Base-by-base conservation (phyloP, 2,888 invertebrate genomes). In the Lacanobia wlatinum region DNA sequence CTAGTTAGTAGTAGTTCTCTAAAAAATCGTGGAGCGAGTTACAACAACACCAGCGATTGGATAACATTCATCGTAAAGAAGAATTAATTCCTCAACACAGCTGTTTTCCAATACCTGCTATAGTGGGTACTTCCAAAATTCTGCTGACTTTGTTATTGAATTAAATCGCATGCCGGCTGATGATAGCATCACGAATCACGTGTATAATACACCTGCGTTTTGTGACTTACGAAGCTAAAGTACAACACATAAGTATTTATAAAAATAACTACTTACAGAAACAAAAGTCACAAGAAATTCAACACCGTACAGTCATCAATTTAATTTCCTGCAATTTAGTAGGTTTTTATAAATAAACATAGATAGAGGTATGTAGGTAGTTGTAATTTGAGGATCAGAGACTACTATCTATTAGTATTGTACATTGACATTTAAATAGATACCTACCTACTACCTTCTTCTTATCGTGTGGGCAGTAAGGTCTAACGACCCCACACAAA, bases 141-240 rank as follows among this genome's bases (percentile, higher is more conserved):
- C n/a, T n/a, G 58, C n/a, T 58, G 38, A n/a, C n/a, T 38, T 40
- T 59, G 21, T 21, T 34, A 59, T 3, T 59, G 8, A 21, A 59
- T 59, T 38, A 23, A 14, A 67, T 16, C 10, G n/a, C 23, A 23
- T 14, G 38, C 65, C 48, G 10, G 14, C 38, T 67, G 23, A 50
- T 34, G 9, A 9, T 23, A 14, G 23, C 48, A 21, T 50, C 67
- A 67, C 67, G 23, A 38, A 21, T 50, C 67, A 67, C 67, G 67
- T 67, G 66, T 67, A 23, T 21, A 18, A n/a, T 38, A 67, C 48
- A 67, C 68, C 67, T 67, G 67, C 18, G 4, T n/a, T n/a, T 48
- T 59, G 40, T 59, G 0, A n/a, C n/a, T 28, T 67, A 50, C n/a
- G 14, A 23, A 67, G 38, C 23, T 38, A 23, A 14, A 38, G 7